Percentiles rank a stretch among this genome's conserved stretches.
These are phyloP conservation scores for Macroglossus sobrinus DNA, from an alignment of 2,113 vertebrate species.

Conservation along the genomic window DNA sequence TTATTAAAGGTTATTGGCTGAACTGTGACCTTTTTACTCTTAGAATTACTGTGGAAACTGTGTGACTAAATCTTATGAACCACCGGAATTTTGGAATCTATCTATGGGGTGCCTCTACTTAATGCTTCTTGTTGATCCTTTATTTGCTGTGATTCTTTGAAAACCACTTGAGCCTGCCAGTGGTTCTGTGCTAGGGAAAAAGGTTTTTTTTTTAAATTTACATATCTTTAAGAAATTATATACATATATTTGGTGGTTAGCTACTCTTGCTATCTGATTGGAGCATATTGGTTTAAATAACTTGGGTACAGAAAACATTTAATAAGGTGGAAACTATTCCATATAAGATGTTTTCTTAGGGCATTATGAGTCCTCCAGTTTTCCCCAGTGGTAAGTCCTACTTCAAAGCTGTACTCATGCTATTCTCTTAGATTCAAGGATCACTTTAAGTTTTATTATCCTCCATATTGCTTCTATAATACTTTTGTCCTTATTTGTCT, in stretches of 20 bases:
- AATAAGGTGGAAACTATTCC: background rate
- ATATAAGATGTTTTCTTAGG: background rate
- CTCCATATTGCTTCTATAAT: background rate
- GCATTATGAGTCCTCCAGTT: background rate
- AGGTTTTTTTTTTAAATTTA: slow-evolving; percentile 26
- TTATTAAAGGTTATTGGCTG: background rate
- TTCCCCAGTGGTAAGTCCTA: background rate
- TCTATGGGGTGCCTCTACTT: background rate
- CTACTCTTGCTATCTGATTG: background rate
- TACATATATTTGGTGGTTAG: background rate
- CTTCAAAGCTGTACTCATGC: background rate
- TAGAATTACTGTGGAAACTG: background rate
- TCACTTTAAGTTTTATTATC: background rate
- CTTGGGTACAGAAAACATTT: background rate
- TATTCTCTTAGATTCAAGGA: background rate
- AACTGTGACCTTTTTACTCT: background rate
- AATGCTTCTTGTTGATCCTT: background rate
- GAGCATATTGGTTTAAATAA: background rate
- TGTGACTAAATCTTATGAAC: background rate
- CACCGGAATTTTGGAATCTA: background rate
- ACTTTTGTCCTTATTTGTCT: background rate
- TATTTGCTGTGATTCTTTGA: background rate
- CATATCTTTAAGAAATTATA: background rate
- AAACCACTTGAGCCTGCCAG: background rate
- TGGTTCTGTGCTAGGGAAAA: background rate